Base-by-base conservation (phyloP, 2,797 vertebrate species). In the Myripristis murdjan region DNA sequence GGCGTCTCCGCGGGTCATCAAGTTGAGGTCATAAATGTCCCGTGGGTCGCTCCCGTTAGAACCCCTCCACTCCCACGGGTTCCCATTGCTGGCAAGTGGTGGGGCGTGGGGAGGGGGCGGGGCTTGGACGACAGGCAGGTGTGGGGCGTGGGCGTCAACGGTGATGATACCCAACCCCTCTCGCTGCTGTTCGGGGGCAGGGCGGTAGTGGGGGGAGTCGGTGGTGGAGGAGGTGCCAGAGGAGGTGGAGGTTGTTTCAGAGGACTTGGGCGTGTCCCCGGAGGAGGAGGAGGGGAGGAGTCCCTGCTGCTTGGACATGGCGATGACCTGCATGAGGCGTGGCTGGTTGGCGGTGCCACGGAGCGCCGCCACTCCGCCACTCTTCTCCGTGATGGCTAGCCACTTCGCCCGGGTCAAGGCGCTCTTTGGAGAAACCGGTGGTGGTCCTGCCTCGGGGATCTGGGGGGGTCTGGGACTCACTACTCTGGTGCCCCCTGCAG, bases 241-340 rank as follows among this genome's bases (percentile, higher is more conserved):
- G 0, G 96, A 96, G 20, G 92, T 91, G 0, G 96, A 95, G 3
- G 93, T 91, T 0, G 96, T 95, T 72, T 97, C 97, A 0, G 96
- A 95, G 12, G 94, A 95, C 51, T 95, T 97, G 23, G 95, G 90
- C 0, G 93, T 93, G 2, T 91, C 82, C 15, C 28, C 35, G n/a
- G 89, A 90, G 16, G 88, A 79, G 0, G 82, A 84, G 0, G 95
- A 83, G 0, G 93, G 91, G 1, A 95, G 90, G 0, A 96, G 89
- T 14, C 96, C 93, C 9, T 97, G 95, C 48, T 95, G 96, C 86
- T 98, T 98, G 4, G 97, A 97, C 96, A 98, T 95, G 63, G 97
- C 96, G 0, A 98, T 96, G 23, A 98, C 97, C 81, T 99, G 97
- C 92, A 99, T 95, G 18, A 98, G 94, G 9, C 97, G 94, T 0